A percentile compares a stretch with the other conserved stretches of the same genome.
Conservation (phyloP, 2,888 invertebrate species). For the Drosophila paranaensis region DNA sequence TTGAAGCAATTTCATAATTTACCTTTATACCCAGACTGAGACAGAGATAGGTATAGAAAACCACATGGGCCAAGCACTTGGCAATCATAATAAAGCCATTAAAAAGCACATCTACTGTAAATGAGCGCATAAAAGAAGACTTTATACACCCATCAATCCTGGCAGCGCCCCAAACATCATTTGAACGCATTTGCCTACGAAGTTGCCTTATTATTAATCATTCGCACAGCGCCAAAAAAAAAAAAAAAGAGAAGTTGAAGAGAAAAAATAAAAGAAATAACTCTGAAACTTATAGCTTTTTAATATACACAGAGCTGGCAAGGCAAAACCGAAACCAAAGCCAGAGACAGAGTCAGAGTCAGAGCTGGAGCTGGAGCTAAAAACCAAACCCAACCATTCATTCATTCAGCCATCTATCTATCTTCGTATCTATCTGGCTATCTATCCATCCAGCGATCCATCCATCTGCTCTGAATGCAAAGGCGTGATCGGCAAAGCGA, state of each 20-base stretch:
- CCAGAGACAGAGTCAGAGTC: slow-evolving; percentile 2
- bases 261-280: slow-evolving; percentile 37
- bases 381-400: slow-evolving; percentile 43
- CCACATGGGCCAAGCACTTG: slow-evolving; percentile 48
- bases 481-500: slow-evolving; percentile 83
- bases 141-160: slow-evolving; percentile 78
- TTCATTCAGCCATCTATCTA: slow-evolving; percentile 46
- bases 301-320: slow-evolving; percentile 56
- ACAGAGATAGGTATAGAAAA: slow-evolving; percentile 14
- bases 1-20: slow-evolving; percentile 43
- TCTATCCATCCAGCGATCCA: slow-evolving; percentile 42
- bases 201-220: slow-evolving; percentile 69
- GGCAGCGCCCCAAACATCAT: slow-evolving; percentile 64
- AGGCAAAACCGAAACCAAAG: slow-evolving; percentile 12
- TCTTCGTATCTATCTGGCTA: slow-evolving; percentile 28
- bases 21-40: slow-evolving; percentile 1
- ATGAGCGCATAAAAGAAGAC: slow-evolving; percentile 78
- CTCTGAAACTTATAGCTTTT: slow-evolving; percentile 74
- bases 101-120: slow-evolving; percentile 64
- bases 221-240: slow-evolving; percentile 48
- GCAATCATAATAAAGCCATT: slow-evolving; percentile 74
- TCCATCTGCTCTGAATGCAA: slow-evolving; percentile 71
- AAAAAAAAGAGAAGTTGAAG: slow-evolving; percentile 13
- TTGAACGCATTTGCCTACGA: slow-evolving; percentile 71
- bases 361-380: not conserved